Conservation (phyloP, 2,888 invertebrate species). For the Lasioglossum villosulum region DNA sequence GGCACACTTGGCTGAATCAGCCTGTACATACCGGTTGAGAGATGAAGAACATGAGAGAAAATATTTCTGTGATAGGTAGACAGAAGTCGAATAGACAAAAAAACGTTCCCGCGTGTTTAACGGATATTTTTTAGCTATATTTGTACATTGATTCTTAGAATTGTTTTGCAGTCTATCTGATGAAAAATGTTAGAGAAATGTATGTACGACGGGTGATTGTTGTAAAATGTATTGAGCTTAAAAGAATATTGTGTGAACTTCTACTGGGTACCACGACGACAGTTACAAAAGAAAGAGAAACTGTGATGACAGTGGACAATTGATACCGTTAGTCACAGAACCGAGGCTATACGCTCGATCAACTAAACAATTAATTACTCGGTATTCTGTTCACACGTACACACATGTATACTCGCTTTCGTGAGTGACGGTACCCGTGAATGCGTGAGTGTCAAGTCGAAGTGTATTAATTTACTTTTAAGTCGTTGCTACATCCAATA, state of each 20-base stretch:
- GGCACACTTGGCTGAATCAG: too few relatives aligned
- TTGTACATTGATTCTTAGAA: conserved; percentile 62
- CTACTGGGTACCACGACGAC: conserved; percentile 36
- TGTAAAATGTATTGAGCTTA: conserved; percentile 54
- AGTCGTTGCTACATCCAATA: conserved; percentile 19
- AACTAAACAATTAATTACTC: not conserved
- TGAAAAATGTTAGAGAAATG: conserved; percentile 40
- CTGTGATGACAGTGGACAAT: conserved; percentile 3
- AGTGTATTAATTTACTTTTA: conserved; percentile 23
- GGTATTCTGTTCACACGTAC: not conserved
- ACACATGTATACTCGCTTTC: not conserved
- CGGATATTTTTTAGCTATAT: conserved; percentile 66
- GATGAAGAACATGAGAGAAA: conserved; percentile 67
- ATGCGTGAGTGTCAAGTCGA: conserved; percentile 19
- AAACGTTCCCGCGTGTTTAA: conserved; percentile 66
- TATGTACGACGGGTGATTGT: conserved; percentile 34
- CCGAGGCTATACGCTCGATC: not conserved
- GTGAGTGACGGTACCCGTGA: conserved; percentile 8
- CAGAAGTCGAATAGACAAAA: conserved; percentile 63
- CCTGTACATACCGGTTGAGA: conserved; percentile 53
- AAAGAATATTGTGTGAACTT: conserved; percentile 35
- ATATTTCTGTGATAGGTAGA: conserved; percentile 81
- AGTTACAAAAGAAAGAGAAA: conserved; percentile 32
- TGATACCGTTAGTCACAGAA: not conserved
- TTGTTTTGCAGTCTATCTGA: conserved; percentile 59